Conservation (phyloP, 1,140 invertebrate genomes). For the Drosophila bifasciata region DNA sequence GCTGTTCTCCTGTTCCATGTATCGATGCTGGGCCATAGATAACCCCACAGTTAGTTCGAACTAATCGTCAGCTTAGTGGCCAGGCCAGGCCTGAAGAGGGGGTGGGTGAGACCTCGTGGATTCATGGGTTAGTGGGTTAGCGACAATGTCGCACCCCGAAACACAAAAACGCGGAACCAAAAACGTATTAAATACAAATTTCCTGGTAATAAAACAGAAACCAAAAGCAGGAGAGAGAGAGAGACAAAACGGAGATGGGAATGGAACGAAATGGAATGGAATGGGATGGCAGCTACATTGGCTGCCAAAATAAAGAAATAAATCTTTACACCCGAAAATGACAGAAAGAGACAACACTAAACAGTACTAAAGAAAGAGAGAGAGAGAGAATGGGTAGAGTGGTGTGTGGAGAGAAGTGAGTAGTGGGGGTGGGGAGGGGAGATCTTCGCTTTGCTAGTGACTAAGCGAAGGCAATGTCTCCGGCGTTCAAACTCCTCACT, state of each 20-base stretch:
- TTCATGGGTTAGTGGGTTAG: conserved; percentile 37
- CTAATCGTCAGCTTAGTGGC: no score
- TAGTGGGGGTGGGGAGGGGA: conserved; percentile 15
- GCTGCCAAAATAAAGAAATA: conserved; percentile 78
- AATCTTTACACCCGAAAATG: conserved; percentile 67
- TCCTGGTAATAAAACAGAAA: conserved; percentile 77
- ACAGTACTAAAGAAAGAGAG: not conserved
- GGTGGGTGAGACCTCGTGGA: not conserved
- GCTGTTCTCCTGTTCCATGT: conserved; percentile 14
- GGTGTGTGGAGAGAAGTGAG: no score
- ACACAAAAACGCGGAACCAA: conserved; percentile 69
- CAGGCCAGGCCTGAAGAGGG: no score
- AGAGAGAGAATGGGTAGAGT: no score
- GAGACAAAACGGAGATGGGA: not conserved
- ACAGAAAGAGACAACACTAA: not conserved
- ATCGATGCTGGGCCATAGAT: conserved; percentile 20
- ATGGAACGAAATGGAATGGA: not conserved
- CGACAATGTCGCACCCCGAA: conserved; percentile 61
- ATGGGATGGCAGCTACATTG: conserved; percentile 14
- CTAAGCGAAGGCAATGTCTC: conserved; percentile 42
- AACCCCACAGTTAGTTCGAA: conserved; percentile 13
- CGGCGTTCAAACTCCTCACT: not conserved
- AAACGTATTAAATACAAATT: conserved; percentile 81
- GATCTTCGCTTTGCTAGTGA: conserved; percentile 35
- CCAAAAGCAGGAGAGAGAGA: not conserved